A percentile compares a stretch with the other conserved stretches of the same genome.
phyloP scores from a whole-genome alignment of 2,888 invertebrate genomes.

The Lepidonotus clava region DNA sequence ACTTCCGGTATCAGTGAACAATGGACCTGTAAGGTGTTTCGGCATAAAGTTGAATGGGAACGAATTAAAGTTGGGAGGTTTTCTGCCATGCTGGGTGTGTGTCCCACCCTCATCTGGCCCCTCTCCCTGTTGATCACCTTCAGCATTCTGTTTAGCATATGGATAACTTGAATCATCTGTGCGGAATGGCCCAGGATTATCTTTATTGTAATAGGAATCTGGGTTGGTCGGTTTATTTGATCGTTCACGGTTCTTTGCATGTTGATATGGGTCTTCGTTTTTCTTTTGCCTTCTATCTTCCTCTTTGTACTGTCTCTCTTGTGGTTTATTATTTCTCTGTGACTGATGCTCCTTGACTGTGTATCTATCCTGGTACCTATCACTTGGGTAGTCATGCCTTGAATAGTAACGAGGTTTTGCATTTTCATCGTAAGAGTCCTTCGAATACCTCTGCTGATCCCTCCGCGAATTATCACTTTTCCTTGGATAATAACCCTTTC shows the following conservation, averaged over 20 bases:
- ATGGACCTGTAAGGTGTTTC: constrained; percentile 19
- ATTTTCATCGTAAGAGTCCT: too few species aligned
- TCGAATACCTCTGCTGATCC: too few species aligned
- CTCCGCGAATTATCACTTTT: too few species aligned
- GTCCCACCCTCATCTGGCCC: neutral
- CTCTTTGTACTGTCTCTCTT: neutral
- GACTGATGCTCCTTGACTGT: too few species aligned
- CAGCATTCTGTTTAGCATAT: neutral
- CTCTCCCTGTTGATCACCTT: neutral
- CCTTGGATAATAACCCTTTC: too few species aligned
- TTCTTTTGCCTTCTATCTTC: neutral
- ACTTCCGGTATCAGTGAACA: constrained; percentile 13
- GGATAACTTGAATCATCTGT: neutral
- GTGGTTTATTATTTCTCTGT: too few species aligned
- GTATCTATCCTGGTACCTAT: too few species aligned
- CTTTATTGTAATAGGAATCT: constrained; percentile 13
- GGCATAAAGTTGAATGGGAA: constrained; percentile 49
- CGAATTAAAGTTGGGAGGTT: constrained; percentile 16
- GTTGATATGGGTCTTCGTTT: constrained; percentile 13
- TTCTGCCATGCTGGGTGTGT: constrained; percentile 1
- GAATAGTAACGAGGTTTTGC: too few species aligned
- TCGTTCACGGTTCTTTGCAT: neutral
- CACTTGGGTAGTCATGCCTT: too few species aligned
- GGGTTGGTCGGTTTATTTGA: neutral
- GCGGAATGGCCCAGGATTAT: constrained; percentile 21